These are phyloP conservation scores for Hirundo rustica DNA, from an alignment of 2,797 vertebrate genomes.

Conservation along the genomic window DNA sequence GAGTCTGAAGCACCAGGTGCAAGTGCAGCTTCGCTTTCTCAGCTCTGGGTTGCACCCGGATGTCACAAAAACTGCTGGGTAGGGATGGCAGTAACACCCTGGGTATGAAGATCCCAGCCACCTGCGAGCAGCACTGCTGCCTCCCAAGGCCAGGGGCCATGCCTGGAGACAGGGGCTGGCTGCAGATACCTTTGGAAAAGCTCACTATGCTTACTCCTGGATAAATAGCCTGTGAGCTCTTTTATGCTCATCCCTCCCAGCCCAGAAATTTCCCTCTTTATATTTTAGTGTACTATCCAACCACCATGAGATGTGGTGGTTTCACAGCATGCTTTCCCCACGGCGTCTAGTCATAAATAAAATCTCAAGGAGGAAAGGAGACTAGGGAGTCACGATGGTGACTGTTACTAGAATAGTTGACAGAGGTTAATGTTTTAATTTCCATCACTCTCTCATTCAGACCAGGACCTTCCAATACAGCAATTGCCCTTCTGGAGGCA, in stretches of 20 bases:
- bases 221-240: background rate
- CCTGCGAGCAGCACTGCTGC: background rate
- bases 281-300: background rate
- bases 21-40: fast-evolving
- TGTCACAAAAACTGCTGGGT: background rate
- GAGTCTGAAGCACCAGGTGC: background rate
- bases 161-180: background rate
- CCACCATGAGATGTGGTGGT: background rate
- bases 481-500: background rate
- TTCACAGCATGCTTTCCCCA: background rate
- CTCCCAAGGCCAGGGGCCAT: background rate
- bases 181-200: background rate
- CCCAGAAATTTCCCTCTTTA: background rate
- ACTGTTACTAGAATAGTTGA: background rate
- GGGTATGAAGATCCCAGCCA: background rate
- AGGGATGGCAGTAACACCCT: fast-evolving
- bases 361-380: background rate
- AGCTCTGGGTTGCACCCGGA: fast-evolving
- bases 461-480: background rate
- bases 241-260: background rate
- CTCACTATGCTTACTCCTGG: background rate
- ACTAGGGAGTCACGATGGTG: background rate
- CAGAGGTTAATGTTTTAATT: background rate
- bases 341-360: background rate
- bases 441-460: background rate